Evolutionary conservation across 2,113 vertebrate species (phyloP).

Genomic region (Poeciliopsis turrubarensis): DNA sequence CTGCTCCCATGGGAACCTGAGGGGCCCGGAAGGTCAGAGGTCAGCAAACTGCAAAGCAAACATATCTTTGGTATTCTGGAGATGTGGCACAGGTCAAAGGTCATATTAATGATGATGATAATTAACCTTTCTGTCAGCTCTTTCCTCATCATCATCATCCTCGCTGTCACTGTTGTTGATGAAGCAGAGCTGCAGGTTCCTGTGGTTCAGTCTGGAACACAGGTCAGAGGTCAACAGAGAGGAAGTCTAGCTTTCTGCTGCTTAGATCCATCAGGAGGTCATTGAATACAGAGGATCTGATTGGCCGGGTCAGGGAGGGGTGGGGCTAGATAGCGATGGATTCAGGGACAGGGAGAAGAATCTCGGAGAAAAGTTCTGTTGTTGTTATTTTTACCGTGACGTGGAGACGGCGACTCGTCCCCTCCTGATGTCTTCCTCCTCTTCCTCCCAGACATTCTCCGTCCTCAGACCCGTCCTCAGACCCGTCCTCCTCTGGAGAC

Average conservation of each 20-base stretch:
- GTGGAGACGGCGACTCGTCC: conserved; percentile 36
- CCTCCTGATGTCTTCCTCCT: conserved; percentile 47
- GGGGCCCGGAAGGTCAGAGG: conserved; percentile 6
- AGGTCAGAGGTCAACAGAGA: no score
- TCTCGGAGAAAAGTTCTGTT: no score
- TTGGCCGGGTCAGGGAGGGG: no score
- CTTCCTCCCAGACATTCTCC: conserved; percentile 43
- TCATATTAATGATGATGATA: not conserved
- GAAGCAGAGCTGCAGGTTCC: conserved; percentile 82
- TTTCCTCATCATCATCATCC: conserved; percentile 66
- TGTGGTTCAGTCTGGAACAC: conserved; percentile 69
- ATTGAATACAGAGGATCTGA: no score
- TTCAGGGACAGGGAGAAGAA: no score
- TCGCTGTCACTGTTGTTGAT: conserved; percentile 79
- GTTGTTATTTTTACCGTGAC: conserved; percentile 44
- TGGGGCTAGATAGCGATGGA: no score
- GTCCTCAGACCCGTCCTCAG: not conserved
- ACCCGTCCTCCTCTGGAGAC: conserved; percentile 31
- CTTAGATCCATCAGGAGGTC: no score
- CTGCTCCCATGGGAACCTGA: conserved; percentile 57
- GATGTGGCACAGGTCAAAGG: not conserved
- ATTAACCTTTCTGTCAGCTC: conserved; percentile 54
- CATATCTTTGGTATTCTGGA: not conserved
- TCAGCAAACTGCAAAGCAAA: conserved; percentile 10
- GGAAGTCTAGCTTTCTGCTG: no score